Conservation (phyloP, 1,140 invertebrate species). For the Acyrthosiphon pisum region DNA sequence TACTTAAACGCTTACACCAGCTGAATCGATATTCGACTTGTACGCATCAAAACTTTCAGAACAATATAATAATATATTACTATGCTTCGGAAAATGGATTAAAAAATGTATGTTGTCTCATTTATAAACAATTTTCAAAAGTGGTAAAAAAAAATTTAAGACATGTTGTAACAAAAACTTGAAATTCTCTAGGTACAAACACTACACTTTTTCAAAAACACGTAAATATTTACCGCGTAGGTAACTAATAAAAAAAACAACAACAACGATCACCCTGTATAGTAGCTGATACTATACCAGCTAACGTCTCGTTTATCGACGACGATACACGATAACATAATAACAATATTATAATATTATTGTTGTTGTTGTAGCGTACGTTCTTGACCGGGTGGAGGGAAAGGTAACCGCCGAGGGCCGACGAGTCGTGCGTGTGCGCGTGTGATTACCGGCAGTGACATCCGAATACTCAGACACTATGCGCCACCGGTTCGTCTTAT, state of each 20-base stretch:
- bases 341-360: background rate
- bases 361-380: background rate
- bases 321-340: background rate
- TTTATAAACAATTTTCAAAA: background rate
- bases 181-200: too few species aligned
- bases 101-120: background rate
- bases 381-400: background rate
- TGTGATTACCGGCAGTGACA: background rate
- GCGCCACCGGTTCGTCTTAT: conserved; percentile 36
- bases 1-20: background rate
- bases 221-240: too few species aligned
- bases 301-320: too few species aligned
- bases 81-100: background rate
- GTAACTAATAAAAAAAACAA: too few species aligned
- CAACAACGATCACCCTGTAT: background rate
- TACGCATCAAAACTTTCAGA: background rate
- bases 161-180: too few species aligned
- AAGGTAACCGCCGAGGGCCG: background rate
- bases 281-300: too few species aligned
- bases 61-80: too few species aligned
- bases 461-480: background rate
- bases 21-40: background rate
- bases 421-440: background rate
- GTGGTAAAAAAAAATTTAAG: too few species aligned
- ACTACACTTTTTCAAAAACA: too few species aligned